phyloP scores from a whole-genome alignment of 2,888 invertebrate genomes.

The Campoplex capitator region DNA sequence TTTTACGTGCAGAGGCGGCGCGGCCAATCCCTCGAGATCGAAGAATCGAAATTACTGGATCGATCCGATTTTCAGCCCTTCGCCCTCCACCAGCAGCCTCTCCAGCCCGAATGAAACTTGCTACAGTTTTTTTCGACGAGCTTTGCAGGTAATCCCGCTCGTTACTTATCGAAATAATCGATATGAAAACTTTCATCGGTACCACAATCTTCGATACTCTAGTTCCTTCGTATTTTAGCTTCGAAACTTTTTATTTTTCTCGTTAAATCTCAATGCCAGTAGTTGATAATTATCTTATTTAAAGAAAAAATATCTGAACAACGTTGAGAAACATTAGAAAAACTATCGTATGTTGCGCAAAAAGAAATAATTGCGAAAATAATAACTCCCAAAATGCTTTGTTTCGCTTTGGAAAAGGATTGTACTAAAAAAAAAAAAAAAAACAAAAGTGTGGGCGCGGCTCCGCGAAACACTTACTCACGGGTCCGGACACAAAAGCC shows the following conservation, averaged over 20 bases:
- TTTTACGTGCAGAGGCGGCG: neutral
- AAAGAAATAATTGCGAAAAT: neutral
- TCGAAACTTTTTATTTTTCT: neutral
- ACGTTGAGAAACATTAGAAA: neutral
- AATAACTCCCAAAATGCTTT: neutral
- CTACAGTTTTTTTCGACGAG: conserved; percentile 96
- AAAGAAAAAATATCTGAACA: neutral
- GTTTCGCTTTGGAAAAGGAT: neutral
- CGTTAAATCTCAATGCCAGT: neutral
- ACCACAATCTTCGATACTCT: neutral
- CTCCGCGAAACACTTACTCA: neutral
- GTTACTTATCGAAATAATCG: neutral
- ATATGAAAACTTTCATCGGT: neutral
- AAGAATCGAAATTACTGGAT: conserved; percentile 86
- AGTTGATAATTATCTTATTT: too few relatives aligned
- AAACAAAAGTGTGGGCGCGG: neutral
- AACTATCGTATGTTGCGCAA: neutral
- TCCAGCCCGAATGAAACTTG: conserved; percentile 97
- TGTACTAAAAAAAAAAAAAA: neutral
- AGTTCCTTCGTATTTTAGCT: too few relatives aligned
- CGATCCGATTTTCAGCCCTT: conserved; percentile 86
- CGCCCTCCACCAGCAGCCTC: conserved; percentile 93
- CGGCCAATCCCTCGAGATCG: conserved; percentile 7
- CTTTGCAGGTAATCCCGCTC: conserved; percentile 87
- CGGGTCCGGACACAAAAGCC: neutral